Conservation (phyloP, 2,113 vertebrate species). For the Natator depressus region DNA sequence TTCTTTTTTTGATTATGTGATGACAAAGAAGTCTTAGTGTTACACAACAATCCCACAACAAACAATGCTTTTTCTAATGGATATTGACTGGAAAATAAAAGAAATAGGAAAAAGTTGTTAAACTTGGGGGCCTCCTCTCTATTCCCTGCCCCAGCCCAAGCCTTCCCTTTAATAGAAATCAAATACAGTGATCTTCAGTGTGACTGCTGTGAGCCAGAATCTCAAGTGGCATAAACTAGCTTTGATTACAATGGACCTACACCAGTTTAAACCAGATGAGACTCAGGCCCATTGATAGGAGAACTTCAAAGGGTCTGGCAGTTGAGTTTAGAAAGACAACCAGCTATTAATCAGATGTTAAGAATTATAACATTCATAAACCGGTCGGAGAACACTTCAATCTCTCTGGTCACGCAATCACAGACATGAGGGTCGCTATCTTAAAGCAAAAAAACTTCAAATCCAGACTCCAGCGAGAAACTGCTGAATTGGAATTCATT, state of each 20-base stretch:
- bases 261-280: constrained; percentile 39
- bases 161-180: neutral
- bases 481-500: too few species aligned
- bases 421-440: too few species aligned
- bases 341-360: too few species aligned
- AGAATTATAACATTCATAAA: too few species aligned
- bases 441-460: too few species aligned
- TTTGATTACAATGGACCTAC: neutral
- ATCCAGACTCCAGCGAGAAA: too few species aligned
- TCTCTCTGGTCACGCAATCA: too few species aligned
- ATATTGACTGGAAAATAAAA: neutral
- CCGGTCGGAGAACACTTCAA: too few species aligned
- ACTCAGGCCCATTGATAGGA: neutral
- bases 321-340: neutral
- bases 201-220: neutral
- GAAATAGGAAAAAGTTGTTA: neutral
- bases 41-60: neutral
- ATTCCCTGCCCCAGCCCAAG: neutral
- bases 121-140: neutral
- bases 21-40: neutral
- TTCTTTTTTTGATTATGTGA: neutral
- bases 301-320: neutral
- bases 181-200: neutral
- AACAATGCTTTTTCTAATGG: neutral
- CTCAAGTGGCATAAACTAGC: neutral